A percentile compares a stretch with the other conserved stretches of the same genome.
These are phyloP conservation scores for Cheilosia variabilis DNA, from an alignment of 2,888 invertebrate species.

Conservation along the genomic window DNA sequence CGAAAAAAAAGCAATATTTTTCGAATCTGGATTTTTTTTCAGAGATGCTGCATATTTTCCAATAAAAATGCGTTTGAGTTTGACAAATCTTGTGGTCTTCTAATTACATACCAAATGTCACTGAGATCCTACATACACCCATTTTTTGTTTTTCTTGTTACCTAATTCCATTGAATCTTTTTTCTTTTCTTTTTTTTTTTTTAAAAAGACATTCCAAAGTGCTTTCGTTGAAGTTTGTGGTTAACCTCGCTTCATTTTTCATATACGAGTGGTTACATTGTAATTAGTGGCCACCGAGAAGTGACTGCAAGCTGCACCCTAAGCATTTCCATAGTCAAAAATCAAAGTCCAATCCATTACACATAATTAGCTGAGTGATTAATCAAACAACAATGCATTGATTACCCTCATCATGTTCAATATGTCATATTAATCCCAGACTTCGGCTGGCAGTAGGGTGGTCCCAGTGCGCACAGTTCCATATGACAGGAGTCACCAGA, in stretches of 20 bases:
- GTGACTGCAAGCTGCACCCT: not conserved
- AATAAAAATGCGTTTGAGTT: too few relatives aligned
- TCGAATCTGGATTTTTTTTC: too few relatives aligned
- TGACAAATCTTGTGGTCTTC: too few relatives aligned
- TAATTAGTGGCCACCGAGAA: constrained; percentile 46
- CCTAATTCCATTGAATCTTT: too few relatives aligned
- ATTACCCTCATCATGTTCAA: constrained; percentile 60
- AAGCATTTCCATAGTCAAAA: not conserved
- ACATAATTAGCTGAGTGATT: constrained; percentile 57
- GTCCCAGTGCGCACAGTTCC: constrained; percentile 2
- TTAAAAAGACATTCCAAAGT: not conserved
- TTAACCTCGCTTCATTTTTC: constrained; percentile 38
- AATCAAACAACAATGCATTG: constrained; percentile 61
- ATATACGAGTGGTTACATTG: constrained; percentile 31
- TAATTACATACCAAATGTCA: not conserved
- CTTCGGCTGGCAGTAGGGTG: not conserved
- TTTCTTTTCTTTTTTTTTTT: too few relatives aligned
- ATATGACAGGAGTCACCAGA: constrained; percentile 15
- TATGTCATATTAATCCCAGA: constrained; percentile 12
- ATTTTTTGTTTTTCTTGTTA: too few relatives aligned
- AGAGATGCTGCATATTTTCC: too few relatives aligned
- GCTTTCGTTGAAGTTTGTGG: not conserved
- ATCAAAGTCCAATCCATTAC: constrained; percentile 43
- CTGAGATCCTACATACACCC: too few relatives aligned
- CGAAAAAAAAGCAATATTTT: too few relatives aligned